Conservation (phyloP, 2,888 invertebrate genomes). For the Hedya salicella region DNA sequence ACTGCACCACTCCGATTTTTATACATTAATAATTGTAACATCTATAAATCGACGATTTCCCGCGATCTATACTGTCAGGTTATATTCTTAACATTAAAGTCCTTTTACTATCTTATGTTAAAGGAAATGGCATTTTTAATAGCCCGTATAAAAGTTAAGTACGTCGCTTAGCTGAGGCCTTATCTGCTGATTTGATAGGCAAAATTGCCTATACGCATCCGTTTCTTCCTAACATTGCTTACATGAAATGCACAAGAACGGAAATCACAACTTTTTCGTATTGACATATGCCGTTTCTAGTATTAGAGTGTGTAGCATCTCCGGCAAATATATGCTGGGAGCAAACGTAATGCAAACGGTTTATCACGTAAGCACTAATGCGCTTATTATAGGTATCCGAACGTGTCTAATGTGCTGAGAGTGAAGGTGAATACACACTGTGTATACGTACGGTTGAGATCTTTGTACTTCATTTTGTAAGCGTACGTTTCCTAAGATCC, state of each 20-base stretch:
- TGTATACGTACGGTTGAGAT: neutral
- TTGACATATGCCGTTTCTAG: neutral
- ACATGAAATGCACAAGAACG: too few species aligned
- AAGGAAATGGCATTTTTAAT: neutral
- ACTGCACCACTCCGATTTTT: neutral
- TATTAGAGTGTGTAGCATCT: neutral
- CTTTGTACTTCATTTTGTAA: neutral
- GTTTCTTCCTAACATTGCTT: neutral
- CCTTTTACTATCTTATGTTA: neutral
- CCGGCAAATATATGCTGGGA: conserved; percentile 14
- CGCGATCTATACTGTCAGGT: neutral
- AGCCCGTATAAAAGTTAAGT: conserved; percentile 2
- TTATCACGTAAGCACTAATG: conserved; percentile 46
- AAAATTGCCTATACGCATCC: conserved; percentile 16
- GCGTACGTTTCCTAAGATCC: too few species aligned
- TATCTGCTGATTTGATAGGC: conserved; percentile 12
- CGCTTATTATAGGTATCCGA: conserved; percentile 53
- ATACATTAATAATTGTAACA: neutral
- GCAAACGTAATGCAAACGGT: conserved; percentile 15
- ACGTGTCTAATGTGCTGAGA: conserved; percentile 49
- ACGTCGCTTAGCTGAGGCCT: neutral
- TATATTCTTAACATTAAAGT: neutral
- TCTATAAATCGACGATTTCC: neutral
- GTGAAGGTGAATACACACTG: conserved; percentile 20
- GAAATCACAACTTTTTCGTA: too few species aligned